A percentile compares a stretch with the other conserved stretches of the same genome.
These are phyloP conservation scores for Paralvinella palmiformis DNA, from an alignment of 1,140 invertebrate genomes.

Conservation along the genomic window DNA sequence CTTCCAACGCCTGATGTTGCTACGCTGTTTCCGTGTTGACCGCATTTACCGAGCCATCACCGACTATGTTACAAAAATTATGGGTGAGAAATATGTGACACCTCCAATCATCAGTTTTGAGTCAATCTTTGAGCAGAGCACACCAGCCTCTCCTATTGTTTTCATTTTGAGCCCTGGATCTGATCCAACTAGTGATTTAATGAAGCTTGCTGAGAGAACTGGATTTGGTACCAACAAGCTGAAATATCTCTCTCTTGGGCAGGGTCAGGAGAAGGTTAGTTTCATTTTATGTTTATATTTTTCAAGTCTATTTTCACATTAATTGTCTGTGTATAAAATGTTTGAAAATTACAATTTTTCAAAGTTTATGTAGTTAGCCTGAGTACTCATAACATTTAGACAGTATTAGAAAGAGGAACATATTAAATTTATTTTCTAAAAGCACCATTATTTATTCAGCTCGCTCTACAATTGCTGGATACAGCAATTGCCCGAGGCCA, in stretches of 20 bases:
- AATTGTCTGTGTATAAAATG: too few species aligned
- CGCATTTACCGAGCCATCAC: constrained; percentile 73
- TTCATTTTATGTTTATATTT: neutral
- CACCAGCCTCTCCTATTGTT: constrained; percentile 69
- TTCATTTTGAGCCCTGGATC: constrained; percentile 83
- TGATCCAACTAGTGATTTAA: constrained; percentile 79
- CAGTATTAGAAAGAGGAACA: too few species aligned
- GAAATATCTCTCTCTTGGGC: constrained; percentile 76
- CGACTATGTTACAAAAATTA: constrained; percentile 69
- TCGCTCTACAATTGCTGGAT: constrained; percentile 66
- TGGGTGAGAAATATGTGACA: constrained; percentile 79
- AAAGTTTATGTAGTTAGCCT: too few species aligned
- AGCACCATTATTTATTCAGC: too few species aligned
- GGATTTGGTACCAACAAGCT: constrained; percentile 68
- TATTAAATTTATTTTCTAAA: too few species aligned
- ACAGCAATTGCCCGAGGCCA: constrained; percentile 68
- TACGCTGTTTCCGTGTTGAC: constrained; percentile 80
- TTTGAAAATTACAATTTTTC: too few species aligned
- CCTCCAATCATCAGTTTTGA: constrained; percentile 75
- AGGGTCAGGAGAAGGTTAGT: constrained; percentile 74
- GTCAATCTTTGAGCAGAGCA: constrained; percentile 74
- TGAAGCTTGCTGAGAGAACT: constrained; percentile 72
- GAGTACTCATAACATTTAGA: too few species aligned
- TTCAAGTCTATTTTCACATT: too few species aligned
- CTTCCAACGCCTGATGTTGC: constrained; percentile 72